Base-by-base conservation (phyloP, 1,140 invertebrate genomes). In the Macrobrachium nipponense region DNA sequence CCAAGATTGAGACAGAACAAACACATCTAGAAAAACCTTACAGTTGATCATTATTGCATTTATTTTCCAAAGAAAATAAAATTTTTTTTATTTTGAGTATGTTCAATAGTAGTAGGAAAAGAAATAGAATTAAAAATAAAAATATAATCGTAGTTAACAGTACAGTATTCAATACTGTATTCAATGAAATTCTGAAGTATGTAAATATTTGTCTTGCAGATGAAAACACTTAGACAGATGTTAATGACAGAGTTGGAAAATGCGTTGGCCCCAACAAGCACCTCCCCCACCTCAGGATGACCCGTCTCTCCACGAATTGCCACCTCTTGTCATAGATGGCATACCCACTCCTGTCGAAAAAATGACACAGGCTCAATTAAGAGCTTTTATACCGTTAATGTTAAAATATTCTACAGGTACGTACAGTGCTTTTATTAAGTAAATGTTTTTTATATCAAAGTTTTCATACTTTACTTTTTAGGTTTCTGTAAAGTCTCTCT, bases 261-360 rank as follows among this genome's bases (percentile, higher is more conserved):
- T 90, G 96, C 97, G 5, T 92, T 99, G 76, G 96, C 97, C 5
- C n/a, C 96, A 98, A 90, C 97, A 98, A 92, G 97, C 98, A 73
- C 97, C 98, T 75, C 96, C 97, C 23, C 96, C 96, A 83, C 94
- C 96, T 68, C 95, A 95, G 90, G 97, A 98, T 88, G 97, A 98
- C 92, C 96, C 97, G 4, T 96, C 96, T 70, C 92, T 98, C 61
- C 98, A 98, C 91, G 98, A 99, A 92, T 92, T 99, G 90, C 98
- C 98, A 78, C 97, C 97, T 20, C 92, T 99, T 61, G 97, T 98
- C 88, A 98, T 99, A 89, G 98, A 99, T 92, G 98, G 96, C 70
- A 99, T 99, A 91, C 98, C 98, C 58, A 99, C 98, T 64, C 98
- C 97, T 4, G 97, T 99, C 0, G 98, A 99, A 92, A 99, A 99